Percentiles rank a stretch among this genome's conserved stretches.
Evolutionary conservation across 2,888 invertebrate species (phyloP).

Genomic region (Ommatoiulus sabulosus): DNA sequence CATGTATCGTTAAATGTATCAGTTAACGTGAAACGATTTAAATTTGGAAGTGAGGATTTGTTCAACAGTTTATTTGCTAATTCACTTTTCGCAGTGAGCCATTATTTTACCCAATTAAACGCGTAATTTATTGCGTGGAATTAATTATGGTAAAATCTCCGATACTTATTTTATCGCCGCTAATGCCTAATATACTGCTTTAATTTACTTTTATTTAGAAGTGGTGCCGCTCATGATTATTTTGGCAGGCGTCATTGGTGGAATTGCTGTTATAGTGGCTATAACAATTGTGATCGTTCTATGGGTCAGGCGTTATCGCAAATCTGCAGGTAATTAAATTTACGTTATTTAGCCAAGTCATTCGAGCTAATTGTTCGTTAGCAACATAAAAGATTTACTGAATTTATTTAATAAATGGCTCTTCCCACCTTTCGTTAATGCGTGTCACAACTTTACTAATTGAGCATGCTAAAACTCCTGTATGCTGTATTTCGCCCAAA

Average conservation of each 20-base stretch:
- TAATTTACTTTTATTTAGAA: conserved; percentile 70
- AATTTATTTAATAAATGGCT: background rate
- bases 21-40: background rate
- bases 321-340: conserved; percentile 53
- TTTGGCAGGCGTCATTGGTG: conserved; percentile 85
- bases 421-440: background rate
- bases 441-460: too few relatives aligned
- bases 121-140: conserved; percentile 45
- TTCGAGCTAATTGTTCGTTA: background rate
- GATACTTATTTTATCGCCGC: background rate
- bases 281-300: conserved; percentile 86
- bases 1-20: background rate
- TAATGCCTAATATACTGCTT: conserved; percentile 47
- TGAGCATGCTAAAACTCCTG: too few relatives aligned
- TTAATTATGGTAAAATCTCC: background rate
- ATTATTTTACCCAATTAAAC: background rate
- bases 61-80: background rate
- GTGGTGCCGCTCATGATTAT: conserved; percentile 83
- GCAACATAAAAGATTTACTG: background rate
- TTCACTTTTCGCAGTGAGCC: background rate
- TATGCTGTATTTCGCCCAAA: too few relatives aligned
- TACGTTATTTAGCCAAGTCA: background rate
- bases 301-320: conserved; percentile 69
- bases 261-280: conserved; percentile 87
- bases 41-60: background rate